A percentile compares a stretch with the other conserved stretches of the same genome.
Evolutionary conservation across 2,888 invertebrate species (phyloP).

Genomic region (Heliconius aoede): DNA sequence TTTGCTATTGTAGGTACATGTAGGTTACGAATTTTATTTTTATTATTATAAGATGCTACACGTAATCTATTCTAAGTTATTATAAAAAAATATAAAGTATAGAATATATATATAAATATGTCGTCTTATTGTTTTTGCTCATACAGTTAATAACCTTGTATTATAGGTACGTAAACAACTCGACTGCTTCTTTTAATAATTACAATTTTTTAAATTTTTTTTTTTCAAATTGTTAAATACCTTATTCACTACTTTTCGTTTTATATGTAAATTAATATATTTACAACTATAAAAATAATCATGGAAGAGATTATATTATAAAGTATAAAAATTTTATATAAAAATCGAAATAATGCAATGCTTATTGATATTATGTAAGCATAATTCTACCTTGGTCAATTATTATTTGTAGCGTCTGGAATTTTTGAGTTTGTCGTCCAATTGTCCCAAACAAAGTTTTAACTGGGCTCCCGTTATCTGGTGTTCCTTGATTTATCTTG

Average conservation of each 20-base stretch:
- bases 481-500: neutral
- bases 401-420: constrained; percentile 56
- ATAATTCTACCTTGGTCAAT: constrained; percentile 69
- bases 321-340: neutral
- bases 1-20: no score
- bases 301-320: neutral
- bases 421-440: constrained; percentile 51
- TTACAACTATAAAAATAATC: neutral
- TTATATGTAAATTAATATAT: neutral
- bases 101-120: neutral
- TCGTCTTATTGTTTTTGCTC: constrained; percentile 9
- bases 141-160: neutral
- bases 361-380: constrained; percentile 16
- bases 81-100: neutral
- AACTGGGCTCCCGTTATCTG: neutral
- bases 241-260: no score
- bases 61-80: neutral
- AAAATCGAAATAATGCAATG: neutral
- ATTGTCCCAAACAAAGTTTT: constrained; percentile 28
- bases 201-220: no score
- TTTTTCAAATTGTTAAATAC: no score
- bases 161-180: neutral
- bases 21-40: no score
- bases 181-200: neutral
- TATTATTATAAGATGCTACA: neutral